Evolutionary conservation across 30 jellyfish, hydroid and myxozoan species (phyloP), one percentile per base, ranked within the genome.

Genomic region (Sanderia malayensis): DNA sequence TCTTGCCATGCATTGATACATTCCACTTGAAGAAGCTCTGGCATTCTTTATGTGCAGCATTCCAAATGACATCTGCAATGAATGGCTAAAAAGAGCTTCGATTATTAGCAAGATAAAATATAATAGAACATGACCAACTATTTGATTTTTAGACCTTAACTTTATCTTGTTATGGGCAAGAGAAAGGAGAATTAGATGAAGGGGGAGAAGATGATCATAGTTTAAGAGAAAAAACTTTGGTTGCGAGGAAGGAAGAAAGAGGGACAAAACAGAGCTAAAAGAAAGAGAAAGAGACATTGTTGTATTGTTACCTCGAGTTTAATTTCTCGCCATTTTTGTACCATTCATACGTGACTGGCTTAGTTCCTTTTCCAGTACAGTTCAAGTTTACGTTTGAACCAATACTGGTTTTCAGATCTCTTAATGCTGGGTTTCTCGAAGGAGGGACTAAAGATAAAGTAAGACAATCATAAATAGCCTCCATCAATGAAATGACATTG

Each of bases 391-490:
- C 75, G 49, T 74, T 80, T 24, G 46, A 72, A 20, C 69, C 45
- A 15, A 79, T 79, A n/a, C 74, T 41, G 34, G 81, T 28, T 31
- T 73, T 71, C 10, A 60, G 46, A 29, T 82, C 86, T 18, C 37
- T 45, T 21, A 70, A 31, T 37, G 0, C 53, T 10, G 67, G 77
- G 23, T 74, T 73, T 67, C 86, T 58, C 29, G 80, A 57, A 0
- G 85, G 81, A 22, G 94, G 86, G 52, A 30, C 94, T 82, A 32
- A 46, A n/a, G n/a, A n/a, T n/a, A n/a, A n/a, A n/a, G n/a, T n/a
- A n/a, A n/a, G n/a, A n/a, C n/a, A n/a, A n/a, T n/a, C n/a, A n/a
- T n/a, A n/a, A n/a, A n/a, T n/a, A n/a, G n/a, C n/a, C n/a, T n/a
- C n/a, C n/a, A n/a, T n/a, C n/a, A n/a, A n/a, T n/a, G n/a, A n/a